These are phyloP conservation scores for Leptinotarsa peninsularis DNA, from an alignment of 2,888 invertebrate species.

Conservation along the genomic window DNA sequence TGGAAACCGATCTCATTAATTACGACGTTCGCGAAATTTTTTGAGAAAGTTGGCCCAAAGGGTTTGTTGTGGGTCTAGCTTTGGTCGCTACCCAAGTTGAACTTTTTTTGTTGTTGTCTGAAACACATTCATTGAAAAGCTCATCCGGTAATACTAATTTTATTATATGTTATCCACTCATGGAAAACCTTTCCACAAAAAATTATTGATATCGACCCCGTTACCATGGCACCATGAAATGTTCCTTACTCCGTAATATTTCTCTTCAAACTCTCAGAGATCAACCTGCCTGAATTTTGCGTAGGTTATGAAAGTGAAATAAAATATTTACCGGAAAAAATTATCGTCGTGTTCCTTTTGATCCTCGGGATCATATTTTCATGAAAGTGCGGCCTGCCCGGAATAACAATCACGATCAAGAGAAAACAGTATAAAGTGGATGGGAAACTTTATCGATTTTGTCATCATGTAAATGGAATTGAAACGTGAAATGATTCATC, in stretches of 20 bases:
- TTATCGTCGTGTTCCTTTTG: constrained; percentile 13
- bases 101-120: too few species aligned
- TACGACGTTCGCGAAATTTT: too few species aligned
- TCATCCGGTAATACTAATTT: too few species aligned
- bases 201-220: too few species aligned
- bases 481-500: constrained; percentile 30
- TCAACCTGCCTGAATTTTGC: constrained; percentile 28
- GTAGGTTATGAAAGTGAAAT: constrained; percentile 37
- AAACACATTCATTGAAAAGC: too few species aligned
- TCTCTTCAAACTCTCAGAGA: not conserved
- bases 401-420: constrained; percentile 17
- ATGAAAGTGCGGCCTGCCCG: constrained; percentile 7
- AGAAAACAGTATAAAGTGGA: constrained; percentile 16
- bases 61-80: too few species aligned
- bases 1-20: too few species aligned
- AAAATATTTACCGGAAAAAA: constrained; percentile 41
- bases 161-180: too few species aligned
- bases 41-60: too few species aligned
- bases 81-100: too few species aligned
- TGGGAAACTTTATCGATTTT: constrained; percentile 34
- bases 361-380: constrained; percentile 18
- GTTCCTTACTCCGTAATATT: not conserved
- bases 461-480: constrained; percentile 36
- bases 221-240: not conserved
- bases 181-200: too few species aligned